Base-by-base conservation (phyloP, 2,797 vertebrate genomes). In the Astyanax mexicanus region DNA sequence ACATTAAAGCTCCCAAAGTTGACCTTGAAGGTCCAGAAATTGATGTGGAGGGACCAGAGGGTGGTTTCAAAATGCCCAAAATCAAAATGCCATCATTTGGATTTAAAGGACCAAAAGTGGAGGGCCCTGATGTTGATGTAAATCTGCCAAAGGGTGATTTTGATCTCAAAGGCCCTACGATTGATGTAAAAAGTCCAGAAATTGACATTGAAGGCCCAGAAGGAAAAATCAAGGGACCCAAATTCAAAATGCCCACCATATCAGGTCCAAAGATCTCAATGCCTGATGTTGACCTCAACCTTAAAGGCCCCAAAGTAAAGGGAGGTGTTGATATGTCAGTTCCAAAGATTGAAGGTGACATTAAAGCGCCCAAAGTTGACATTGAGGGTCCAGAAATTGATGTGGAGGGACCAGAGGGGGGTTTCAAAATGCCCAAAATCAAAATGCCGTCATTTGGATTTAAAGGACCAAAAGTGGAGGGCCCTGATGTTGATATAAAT, bases 391-490 rank as follows among this genome's bases (percentile, higher is more conserved):
- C 87, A 3, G 83, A 77, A 1, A n/a, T 72, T 23, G 68, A 71
- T 9, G 11, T 75, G 15, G 64, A 75, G 61, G 73, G 69, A 7
- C 23, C 64, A 6, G 62, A 75, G 27, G 47, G 52, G 2, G 84
- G 85, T 38, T 4, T 85, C n/a, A 86, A 90, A 37, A 75, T 84
- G 19, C 87, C 90, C 0, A 88, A 90, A 69, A 89, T 87, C 19
- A 90, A 90, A 44, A 67, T 66, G 17, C 81, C 81, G n/a, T 69
- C 45, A 10, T 49, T 86, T 69, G 83, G 84, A 60, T 77, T 65
- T 0, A 85, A 84, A 74, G 82, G 12, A 3, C 40, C 40, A 42
- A 42, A 42, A 42, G 0, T 42, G 12, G 40, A 42, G 2, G 40
- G 40, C 0, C 40, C 40, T 42, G 40, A 42, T 42, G 40, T 42